A percentile compares a stretch with the other conserved stretches of the same genome.
Evolutionary conservation across 2,113 vertebrate genomes (phyloP).

Genomic region (Eidolon helvum): DNA sequence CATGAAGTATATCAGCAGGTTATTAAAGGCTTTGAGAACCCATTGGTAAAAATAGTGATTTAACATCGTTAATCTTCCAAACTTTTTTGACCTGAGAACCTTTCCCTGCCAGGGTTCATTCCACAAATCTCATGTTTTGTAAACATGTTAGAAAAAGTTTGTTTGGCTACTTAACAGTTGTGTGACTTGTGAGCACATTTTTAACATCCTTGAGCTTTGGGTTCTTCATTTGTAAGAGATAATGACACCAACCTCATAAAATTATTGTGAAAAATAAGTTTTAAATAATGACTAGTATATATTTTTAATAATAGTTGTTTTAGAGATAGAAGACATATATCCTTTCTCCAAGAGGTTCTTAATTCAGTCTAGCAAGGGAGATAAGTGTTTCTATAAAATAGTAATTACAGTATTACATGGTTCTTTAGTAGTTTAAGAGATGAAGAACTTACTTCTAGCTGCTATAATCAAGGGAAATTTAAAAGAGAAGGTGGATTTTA

Average conservation of each 20-base stretch:
- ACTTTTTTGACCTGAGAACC: background rate
- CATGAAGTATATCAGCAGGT: background rate
- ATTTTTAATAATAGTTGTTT: background rate
- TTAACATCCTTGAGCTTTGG: background rate
- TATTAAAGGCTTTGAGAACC: background rate
- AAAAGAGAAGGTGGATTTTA: constrained; percentile 38
- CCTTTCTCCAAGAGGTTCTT: background rate
- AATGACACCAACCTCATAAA: background rate
- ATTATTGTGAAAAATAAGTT: background rate
- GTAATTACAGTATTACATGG: background rate
- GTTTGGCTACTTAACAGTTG: background rate
- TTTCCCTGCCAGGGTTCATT: background rate
- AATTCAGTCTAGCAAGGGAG: background rate
- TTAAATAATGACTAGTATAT: background rate
- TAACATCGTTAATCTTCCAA: background rate
- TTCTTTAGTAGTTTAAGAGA: constrained; percentile 1
- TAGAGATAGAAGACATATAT: background rate
- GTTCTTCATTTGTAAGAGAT: constrained; percentile 17
- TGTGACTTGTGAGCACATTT: constrained; percentile 24
- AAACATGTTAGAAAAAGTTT: background rate
- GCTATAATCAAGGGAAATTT: background rate
- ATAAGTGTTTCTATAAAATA: background rate
- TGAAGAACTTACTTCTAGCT: background rate
- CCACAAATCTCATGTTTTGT: background rate
- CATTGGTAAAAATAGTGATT: background rate